Evolutionary conservation across 2,888 invertebrate species (phyloP).

Genomic region (Hyles lineata): DNA sequence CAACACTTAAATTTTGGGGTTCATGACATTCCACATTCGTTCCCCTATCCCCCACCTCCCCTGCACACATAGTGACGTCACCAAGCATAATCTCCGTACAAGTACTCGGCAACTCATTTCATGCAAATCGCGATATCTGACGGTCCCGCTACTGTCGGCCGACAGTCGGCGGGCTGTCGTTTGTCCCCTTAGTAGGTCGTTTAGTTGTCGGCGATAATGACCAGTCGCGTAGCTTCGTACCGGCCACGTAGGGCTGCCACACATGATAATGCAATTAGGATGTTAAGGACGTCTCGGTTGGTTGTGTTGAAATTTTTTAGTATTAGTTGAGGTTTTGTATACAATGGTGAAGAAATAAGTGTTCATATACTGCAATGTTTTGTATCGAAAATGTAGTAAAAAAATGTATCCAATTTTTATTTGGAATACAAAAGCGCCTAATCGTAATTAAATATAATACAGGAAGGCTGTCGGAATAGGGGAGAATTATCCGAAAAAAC

Average conservation of each 20-base stretch:
- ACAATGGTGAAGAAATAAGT: too few species aligned
- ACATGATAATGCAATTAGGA: constrained; percentile 10
- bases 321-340: not conserved
- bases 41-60: not conserved
- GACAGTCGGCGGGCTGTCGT: constrained; percentile 53
- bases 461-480: too few species aligned
- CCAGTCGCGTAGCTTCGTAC: constrained; percentile 48
- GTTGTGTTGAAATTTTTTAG: not conserved
- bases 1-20: not conserved
- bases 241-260: constrained; percentile 25
- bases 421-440: too few species aligned
- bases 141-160: constrained; percentile 43
- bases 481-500: not conserved
- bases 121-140: constrained; percentile 33
- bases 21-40: not conserved
- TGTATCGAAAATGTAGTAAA: too few species aligned
- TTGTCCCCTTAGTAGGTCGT: constrained; percentile 58
- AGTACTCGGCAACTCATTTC: constrained; percentile 33
- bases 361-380: too few species aligned
- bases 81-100: not conserved
- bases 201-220: constrained; percentile 60
- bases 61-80: not conserved
- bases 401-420: too few species aligned
- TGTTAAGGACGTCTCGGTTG: not conserved
- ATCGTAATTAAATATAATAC: too few species aligned